Evolutionary conservation across 2,797 vertebrate species (phyloP), one percentile per base, ranked within the genome.

Genomic region (Micromesistius poutassou): DNA sequence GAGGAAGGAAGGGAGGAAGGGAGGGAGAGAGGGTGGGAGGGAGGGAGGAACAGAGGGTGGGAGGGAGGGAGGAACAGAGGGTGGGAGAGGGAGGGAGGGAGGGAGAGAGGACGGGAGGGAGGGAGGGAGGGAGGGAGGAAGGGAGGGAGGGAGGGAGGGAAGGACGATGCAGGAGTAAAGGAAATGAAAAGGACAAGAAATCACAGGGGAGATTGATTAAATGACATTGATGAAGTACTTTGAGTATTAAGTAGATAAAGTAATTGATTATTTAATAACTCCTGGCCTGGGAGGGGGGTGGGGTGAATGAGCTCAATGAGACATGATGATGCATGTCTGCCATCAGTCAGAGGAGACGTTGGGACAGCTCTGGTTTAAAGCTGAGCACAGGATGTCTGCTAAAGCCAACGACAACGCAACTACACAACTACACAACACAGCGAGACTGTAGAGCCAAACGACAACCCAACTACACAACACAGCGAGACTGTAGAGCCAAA

Each of bases 231-330:
- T 93, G 87, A 95, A 97, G 95, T 91, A 85, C 93, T 94, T 91
- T 91, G 94, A 94, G 93, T 94, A 94, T 96, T 93, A 95, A 90
- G 80, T 93, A 95, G 95, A 96, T 96, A 96, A 96, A 96, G 93
- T 87, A 92, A 97, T 96, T 94, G 95, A 97, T 96, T 96, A 95
- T 94, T 94, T 93, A 93, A 92, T 96, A 95, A 96, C 96, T 97
- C 94, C 91, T 85, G 89, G 87, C 87, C 94, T 62, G 25, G 62
- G 62, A 25, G 6, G 55, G 55, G 55, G 22, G 5, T 22, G 91
- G 82, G 85, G 86, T 87, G 89, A 94, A 92, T 94, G 88, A 91
- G 85, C 77, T 93, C 80, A 77, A 88, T 87, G 78, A 85, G 83
- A 90, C 85, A 90, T 86, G 92, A 93, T 91, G 89, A 94, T 94